Percentiles rank a stretch among this genome's conserved stretches.
Conservation (phyloP, 2,888 invertebrate genomes). For the Epistrophe eligans region DNA sequence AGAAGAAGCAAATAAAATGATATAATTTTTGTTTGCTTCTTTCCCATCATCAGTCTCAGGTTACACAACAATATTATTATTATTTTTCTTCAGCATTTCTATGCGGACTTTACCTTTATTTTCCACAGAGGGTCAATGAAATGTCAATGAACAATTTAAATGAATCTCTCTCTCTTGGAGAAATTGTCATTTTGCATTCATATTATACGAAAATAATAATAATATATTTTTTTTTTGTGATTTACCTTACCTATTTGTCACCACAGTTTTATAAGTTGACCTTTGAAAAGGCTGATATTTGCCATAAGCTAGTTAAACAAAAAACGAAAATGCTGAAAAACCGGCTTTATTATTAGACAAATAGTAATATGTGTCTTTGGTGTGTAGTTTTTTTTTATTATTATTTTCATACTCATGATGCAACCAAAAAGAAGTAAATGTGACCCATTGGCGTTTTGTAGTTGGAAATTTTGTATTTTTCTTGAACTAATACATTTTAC, state of each 20-base stretch:
- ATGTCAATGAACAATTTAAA: slow-evolving; percentile 35
- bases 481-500: slow-evolving; percentile 6
- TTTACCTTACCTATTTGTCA: slow-evolving; percentile 1
- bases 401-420: not conserved
- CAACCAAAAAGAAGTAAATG: not conserved
- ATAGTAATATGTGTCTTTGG: not conserved
- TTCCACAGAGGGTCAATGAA: slow-evolving; percentile 26
- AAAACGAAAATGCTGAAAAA: not conserved
- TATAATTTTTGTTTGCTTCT: slow-evolving; percentile 1
- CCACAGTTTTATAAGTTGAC: slow-evolving; percentile 13
- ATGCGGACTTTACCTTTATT: slow-evolving; percentile 27
- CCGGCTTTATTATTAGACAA: not conserved
- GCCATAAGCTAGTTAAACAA: not conserved
- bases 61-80: slow-evolving; percentile 5
- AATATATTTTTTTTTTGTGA: not conserved
- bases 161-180: slow-evolving; percentile 23
- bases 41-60: not conserved
- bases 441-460: not conserved
- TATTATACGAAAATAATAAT: no score
- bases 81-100: not conserved
- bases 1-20: not conserved
- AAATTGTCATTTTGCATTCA: slow-evolving; percentile 9
- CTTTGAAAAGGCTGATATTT: not conserved
- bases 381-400: not conserved
- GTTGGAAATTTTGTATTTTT: not conserved